Percentiles rank a stretch among this genome's conserved stretches.
phyloP scores from a whole-genome alignment of 2,888 invertebrate genomes.

The Apoda limacodes region DNA sequence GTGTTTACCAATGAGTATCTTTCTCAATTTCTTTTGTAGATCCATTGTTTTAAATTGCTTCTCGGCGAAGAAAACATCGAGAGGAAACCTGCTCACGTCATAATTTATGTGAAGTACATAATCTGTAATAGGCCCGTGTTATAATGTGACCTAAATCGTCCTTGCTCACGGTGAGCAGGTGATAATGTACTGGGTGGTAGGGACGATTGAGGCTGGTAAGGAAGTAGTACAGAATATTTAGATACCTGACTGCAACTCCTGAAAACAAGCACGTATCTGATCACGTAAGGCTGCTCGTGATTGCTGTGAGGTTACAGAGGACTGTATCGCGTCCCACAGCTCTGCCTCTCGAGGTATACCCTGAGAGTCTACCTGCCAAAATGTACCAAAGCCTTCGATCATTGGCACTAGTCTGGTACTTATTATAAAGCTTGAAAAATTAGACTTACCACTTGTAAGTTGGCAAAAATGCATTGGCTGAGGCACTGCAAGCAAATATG shows the following conservation, averaged over 20 bases:
- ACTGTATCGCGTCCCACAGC: constrained; percentile 50
- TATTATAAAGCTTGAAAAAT: constrained; percentile 2
- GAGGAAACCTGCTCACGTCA: no score
- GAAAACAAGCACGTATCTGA: constrained; percentile 54
- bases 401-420: constrained; percentile 2
- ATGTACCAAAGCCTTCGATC: constrained; percentile 1
- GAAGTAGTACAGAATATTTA: not conserved
- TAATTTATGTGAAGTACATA: no score
- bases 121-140: no score
- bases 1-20: no score
- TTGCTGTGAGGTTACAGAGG: constrained; percentile 51
- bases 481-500: constrained; percentile 55
- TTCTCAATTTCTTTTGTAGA: no score
- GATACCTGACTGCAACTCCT: constrained; percentile 54
- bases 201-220: not conserved
- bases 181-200: no score
- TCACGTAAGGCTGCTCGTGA: constrained; percentile 43
- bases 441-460: constrained; percentile 58
- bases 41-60: no score
- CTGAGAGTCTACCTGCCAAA: constrained; percentile 45
- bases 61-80: no score
- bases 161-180: no score
- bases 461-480: constrained; percentile 62
- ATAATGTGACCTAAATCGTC: no score
- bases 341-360: constrained; percentile 58